phyloP scores from a whole-genome alignment of 2,797 vertebrate species.

The Zalophus californianus region DNA sequence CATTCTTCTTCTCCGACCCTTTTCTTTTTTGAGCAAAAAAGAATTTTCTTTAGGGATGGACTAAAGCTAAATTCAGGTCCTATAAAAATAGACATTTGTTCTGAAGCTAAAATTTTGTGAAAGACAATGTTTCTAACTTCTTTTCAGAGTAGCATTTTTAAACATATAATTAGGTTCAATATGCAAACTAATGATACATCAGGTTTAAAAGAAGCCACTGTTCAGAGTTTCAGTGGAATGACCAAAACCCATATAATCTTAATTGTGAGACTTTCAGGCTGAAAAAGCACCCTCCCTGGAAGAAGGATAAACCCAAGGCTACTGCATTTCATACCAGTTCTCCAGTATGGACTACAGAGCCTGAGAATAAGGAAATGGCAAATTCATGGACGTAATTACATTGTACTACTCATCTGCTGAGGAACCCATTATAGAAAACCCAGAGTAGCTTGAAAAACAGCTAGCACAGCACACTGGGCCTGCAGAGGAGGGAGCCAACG shows the following conservation, averaged over 20 bases:
- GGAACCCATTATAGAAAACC: conserved; percentile 15
- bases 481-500: neutral
- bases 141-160: conserved; percentile 41
- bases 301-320: conserved; percentile 46
- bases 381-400: conserved; percentile 42
- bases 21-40: neutral
- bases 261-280: conserved; percentile 34
- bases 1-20: neutral
- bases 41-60: neutral
- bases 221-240: conserved; percentile 58
- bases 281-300: conserved; percentile 2
- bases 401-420: conserved; percentile 30
- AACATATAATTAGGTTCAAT: conserved; percentile 53
- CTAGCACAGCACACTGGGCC: neutral
- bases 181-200: conserved; percentile 34
- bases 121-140: neutral
- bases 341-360: conserved; percentile 36
- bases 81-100: conserved; percentile 37
- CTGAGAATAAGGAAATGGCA: conserved; percentile 33
- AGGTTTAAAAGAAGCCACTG: conserved; percentile 40
- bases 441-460: conserved; percentile 38
- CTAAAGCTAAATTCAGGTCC: neutral
- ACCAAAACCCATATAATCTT: conserved; percentile 50
- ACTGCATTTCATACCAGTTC: conserved; percentile 10
- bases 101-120: conserved; percentile 18